These are phyloP conservation scores for Oscarella lobularis DNA, from an alignment of 37 sponge, comb jelly and placozoan genomes.

Conservation along the genomic window DNA sequence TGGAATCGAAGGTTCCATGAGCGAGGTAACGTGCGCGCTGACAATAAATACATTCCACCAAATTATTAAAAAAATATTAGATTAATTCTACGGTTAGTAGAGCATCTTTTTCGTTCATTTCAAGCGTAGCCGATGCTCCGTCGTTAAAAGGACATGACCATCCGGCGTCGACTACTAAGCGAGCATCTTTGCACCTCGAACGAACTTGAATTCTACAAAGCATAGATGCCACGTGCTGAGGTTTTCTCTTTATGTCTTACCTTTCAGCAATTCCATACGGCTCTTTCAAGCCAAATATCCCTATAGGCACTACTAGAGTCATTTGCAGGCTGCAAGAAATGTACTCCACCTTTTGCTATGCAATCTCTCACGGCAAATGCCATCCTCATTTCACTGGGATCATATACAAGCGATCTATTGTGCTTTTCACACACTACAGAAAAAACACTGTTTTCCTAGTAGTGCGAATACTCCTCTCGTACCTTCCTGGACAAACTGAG, in stretches of 20 bases:
- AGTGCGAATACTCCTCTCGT: not conserved
- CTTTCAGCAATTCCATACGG: slow-evolving; percentile 23
- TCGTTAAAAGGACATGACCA: slow-evolving; percentile 22
- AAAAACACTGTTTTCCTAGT: not conserved
- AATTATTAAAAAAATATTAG: not conserved
- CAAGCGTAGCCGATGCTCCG: slow-evolving; percentile 25
- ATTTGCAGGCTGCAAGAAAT: not conserved
- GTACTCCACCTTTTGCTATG: not conserved
- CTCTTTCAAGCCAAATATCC: slow-evolving; percentile 28
- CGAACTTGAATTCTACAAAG: slow-evolving; percentile 18
- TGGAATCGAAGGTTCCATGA: no score
- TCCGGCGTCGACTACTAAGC: slow-evolving; percentile 44
- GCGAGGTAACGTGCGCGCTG: no score
- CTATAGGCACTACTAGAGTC: slow-evolving; percentile 8
- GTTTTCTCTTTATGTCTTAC: not conserved
- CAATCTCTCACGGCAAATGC: not conserved
- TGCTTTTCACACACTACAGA: not conserved
- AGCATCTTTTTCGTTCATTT: slow-evolving; percentile 33
- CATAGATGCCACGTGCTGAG: not conserved
- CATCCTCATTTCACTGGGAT: not conserved
- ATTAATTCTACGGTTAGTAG: slow-evolving; percentile 14
- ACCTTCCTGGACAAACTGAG: not conserved
- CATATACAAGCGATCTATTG: not conserved
- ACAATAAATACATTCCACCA: not conserved
- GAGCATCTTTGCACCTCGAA: slow-evolving; percentile 39